Percentiles rank a stretch among this genome's conserved stretches.
Evolutionary conservation across 2,113 vertebrate species (phyloP).

Genomic region (Barbus barbus): DNA sequence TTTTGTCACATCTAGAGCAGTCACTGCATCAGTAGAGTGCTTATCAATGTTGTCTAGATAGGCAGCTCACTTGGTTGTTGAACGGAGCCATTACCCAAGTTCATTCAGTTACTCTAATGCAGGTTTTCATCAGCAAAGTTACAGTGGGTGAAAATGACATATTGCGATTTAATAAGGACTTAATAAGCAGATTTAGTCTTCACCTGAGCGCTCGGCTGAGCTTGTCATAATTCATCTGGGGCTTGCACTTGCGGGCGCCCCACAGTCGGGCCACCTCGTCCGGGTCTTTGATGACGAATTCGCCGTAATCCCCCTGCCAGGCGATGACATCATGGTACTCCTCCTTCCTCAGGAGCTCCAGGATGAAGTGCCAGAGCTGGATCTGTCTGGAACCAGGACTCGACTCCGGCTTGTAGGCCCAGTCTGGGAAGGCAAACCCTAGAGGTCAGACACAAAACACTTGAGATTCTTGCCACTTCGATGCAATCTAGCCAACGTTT

Average conservation of each 20-base stretch:
- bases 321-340: constrained; percentile 91
- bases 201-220: constrained; percentile 83
- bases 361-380: constrained; percentile 93
- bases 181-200: not conserved
- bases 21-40: not conserved
- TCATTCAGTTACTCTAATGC: not conserved
- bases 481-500: not conserved
- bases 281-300: constrained; percentile 91
- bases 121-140: not conserved
- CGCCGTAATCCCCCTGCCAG: constrained; percentile 93
- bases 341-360: constrained; percentile 88
- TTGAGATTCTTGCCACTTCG: not conserved
- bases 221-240: constrained; percentile 94
- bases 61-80: not conserved
- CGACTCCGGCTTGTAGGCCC: constrained; percentile 91
- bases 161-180: not conserved
- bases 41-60: not conserved
- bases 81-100: not conserved
- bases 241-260: constrained; percentile 90
- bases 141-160: not conserved
- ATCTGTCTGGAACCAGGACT: constrained; percentile 91
- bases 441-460: constrained; percentile 35
- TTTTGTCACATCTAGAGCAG: not conserved
- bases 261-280: constrained; percentile 88
- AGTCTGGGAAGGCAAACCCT: constrained; percentile 91